Conservation (phyloP, 1,140 invertebrate genomes). For the Bombus affinis region DNA sequence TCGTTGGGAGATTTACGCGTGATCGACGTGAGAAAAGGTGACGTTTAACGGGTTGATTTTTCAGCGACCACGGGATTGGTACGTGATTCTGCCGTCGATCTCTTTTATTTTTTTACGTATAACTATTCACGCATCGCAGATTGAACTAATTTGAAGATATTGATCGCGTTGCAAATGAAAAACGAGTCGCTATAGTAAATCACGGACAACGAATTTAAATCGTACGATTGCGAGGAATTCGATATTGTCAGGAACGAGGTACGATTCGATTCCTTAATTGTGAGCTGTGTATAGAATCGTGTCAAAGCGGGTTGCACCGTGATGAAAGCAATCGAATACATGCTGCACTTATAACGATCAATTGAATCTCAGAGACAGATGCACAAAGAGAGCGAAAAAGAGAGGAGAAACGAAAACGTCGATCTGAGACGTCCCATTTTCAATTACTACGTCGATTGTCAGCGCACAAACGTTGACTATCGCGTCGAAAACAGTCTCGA, state of each 20-base stretch:
- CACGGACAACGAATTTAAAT: neutral
- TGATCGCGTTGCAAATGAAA: neutral
- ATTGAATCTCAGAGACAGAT: slow-evolving; percentile 9
- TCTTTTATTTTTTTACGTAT: neutral
- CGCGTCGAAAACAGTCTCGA: slow-evolving; percentile 35
- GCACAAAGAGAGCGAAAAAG: neutral
- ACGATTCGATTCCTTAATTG: neutral
- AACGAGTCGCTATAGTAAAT: neutral
- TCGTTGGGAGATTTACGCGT: neutral
- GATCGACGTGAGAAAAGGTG: slow-evolving; percentile 23
- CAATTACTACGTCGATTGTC: slow-evolving; percentile 52
- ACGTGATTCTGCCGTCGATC: neutral
- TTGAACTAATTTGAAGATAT: neutral
- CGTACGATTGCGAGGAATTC: neutral
- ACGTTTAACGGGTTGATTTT: slow-evolving; percentile 1
- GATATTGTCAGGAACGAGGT: neutral
- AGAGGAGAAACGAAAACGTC: neutral
- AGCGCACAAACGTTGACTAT: slow-evolving; percentile 21
- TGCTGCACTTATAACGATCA: neutral
- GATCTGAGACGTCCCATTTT: slow-evolving; percentile 47
- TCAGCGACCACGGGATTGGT: neutral
- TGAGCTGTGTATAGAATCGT: neutral
- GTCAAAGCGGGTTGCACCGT: no score
- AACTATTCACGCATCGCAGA: neutral
- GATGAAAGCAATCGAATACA: neutral